Conservation (phyloP, 2,888 invertebrate species). For the Siphlonurus alternatus region DNA sequence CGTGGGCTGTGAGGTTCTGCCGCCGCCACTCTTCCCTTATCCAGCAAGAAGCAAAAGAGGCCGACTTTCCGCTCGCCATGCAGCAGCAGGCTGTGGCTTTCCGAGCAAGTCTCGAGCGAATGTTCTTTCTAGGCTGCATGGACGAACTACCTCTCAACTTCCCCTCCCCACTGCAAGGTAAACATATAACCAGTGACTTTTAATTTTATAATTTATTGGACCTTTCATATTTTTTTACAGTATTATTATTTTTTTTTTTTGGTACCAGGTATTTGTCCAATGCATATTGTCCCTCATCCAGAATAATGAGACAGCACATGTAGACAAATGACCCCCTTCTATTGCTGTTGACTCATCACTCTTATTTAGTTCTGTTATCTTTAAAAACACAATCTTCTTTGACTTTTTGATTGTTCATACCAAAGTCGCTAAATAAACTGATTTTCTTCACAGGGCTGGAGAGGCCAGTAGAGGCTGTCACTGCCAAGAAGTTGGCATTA, state of each 20-base stretch:
- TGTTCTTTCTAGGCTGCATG: constrained; percentile 1
- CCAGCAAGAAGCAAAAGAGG: neutral
- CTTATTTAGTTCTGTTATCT: too few relatives aligned
- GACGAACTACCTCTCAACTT: neutral
- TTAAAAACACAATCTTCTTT: too few relatives aligned
- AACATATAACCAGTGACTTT: too few relatives aligned
- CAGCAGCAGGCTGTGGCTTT: neutral
- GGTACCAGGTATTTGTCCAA: too few relatives aligned
- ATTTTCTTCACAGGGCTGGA: neutral
- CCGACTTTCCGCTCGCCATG: neutral
- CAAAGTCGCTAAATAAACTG: too few relatives aligned
- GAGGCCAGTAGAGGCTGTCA: neutral
- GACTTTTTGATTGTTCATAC: too few relatives aligned
- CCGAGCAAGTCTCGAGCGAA: neutral
- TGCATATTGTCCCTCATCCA: too few relatives aligned
- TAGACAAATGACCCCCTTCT: too few relatives aligned
- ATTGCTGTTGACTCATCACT: too few relatives aligned
- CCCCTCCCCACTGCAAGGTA: neutral
- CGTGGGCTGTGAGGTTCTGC: neutral
- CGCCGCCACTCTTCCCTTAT: neutral
- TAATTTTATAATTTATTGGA: too few relatives aligned
- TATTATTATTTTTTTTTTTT: neutral
- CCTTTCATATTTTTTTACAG: too few relatives aligned
- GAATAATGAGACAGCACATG: too few relatives aligned
- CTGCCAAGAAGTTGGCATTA: neutral